Conservation (phyloP, 1,140 invertebrate species). For the Bombus terrestris region DNA sequence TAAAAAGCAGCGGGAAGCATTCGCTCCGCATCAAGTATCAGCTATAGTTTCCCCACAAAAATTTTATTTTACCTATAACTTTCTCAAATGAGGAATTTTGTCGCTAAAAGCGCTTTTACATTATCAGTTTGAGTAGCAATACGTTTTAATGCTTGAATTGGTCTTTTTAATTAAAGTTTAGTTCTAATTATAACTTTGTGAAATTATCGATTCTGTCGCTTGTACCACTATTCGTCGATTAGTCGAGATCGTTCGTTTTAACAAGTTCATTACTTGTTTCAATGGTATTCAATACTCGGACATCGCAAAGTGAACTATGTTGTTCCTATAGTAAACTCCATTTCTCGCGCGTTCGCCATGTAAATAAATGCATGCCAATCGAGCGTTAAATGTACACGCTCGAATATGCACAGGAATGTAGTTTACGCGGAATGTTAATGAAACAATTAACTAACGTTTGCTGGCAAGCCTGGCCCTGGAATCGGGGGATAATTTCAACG, state of each 20-base stretch:
- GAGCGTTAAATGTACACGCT: conserved; percentile 36
- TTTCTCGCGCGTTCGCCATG: conserved; percentile 42
- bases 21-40: no score
- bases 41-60: background rate
- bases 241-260: background rate
- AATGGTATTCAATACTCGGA: background rate
- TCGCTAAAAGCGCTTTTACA: background rate
- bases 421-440: conserved; percentile 48
- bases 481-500: conserved; percentile 11
- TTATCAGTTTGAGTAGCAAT: background rate
- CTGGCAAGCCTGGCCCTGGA: background rate
- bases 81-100: background rate
- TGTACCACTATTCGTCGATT: background rate
- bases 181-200: no score
- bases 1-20: background rate
- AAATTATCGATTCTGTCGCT: background rate
- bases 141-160: background rate
- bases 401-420: conserved; percentile 44
- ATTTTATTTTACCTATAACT: background rate
- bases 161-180: background rate
- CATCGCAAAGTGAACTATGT: conserved; percentile 20
- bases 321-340: conserved; percentile 25
- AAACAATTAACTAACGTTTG: conserved; percentile 41
- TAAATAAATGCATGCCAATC: conserved; percentile 42
- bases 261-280: background rate